Evolutionary conservation across 2,797 vertebrate genomes (phyloP).

Genomic region (Triplophysa yarkandensis): DNA sequence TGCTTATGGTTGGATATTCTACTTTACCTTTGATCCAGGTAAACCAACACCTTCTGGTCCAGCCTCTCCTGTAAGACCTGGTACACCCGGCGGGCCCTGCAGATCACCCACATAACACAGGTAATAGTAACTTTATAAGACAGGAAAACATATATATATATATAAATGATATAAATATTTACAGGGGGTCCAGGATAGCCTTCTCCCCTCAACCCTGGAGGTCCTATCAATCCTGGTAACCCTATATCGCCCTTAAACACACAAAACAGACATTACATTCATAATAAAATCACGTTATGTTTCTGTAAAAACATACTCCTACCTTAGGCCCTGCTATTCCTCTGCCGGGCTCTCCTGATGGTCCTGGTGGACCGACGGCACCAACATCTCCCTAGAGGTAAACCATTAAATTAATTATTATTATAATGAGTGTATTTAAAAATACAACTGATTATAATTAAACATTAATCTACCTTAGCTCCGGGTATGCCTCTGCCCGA

Average conservation of each 20-base stretch:
- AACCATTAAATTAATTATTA: not conserved
- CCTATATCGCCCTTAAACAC: constrained; percentile 77
- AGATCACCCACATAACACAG: constrained; percentile 7
- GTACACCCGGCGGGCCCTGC: constrained; percentile 78
- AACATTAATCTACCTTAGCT: constrained; percentile 75
- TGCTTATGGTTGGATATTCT: not conserved
- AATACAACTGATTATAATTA: not conserved
- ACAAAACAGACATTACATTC: not conserved
- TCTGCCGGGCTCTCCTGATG: constrained; percentile 75
- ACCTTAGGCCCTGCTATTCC: constrained; percentile 82
- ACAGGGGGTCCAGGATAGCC: constrained; percentile 77
- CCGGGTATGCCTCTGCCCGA: constrained; percentile 78
- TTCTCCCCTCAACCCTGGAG: constrained; percentile 78
- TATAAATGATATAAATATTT: constrained; percentile 55
- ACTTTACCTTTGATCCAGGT: constrained; percentile 82
- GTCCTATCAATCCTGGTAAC: constrained; percentile 69
- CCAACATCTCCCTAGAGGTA: constrained; percentile 81
- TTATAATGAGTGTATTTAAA: too few relatives aligned
- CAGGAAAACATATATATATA: too few relatives aligned
- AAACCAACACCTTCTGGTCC: constrained; percentile 80
- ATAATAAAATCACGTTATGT: not conserved
- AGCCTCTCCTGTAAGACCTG: constrained; percentile 77
- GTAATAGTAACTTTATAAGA: not conserved
- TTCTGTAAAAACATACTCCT: constrained; percentile 4
- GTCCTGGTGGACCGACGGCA: constrained; percentile 72